Evolutionary conservation across 2,888 invertebrate genomes (phyloP), one percentile per base, ranked within the genome.

Genomic region (Norana najaformis): DNA sequence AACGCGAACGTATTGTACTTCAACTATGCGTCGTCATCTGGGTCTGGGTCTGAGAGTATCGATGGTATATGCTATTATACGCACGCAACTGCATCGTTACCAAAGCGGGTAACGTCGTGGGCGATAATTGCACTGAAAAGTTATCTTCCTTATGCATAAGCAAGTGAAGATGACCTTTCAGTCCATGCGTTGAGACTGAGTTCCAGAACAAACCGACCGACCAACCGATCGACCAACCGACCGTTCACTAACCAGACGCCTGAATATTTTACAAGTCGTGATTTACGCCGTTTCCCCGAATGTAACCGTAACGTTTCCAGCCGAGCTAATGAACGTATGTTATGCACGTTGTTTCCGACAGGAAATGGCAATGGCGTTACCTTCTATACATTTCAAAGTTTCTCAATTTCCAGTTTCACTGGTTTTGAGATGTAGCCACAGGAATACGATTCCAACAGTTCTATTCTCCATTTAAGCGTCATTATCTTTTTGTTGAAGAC

Each of bases 111-210:
- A n/a, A 69, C 69, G 16, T n/a, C 69, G 1, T 69, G 69, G 13
- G n/a, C 30, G 69, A 69, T n/a, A 69, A 69, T 69, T 69, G 8
- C 69, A 69, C 69, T 69, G 30, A 69, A 69, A 8, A 8, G n/a
- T 69, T 69, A 69, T 69, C n/a, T 30, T n/a, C 69, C n/a, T 30
- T 69, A n/a, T 11, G 69, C 69, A 69, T n/a, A n/a, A 30, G n/a
- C n/a, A 69, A 69, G 69, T 69, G n/a, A n/a, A 69, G 69, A 69
- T n/a, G 69, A 69, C 69, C 69, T n/a, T 69, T n/a, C n/a, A 69
- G 69, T n/a, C 69, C 8, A 13, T 13, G 69, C n/a, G 69, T n/a
- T 30, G 0, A 69, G 69, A 69, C 30, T 16, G 6, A 11, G n/a
- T 3, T 23, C 47, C 23, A 3, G 47, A 47, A 47, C n/a, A n/a